Evolutionary conservation across 2,888 invertebrate species (phyloP).

Genomic region (Stenolophus ochropezus): DNA sequence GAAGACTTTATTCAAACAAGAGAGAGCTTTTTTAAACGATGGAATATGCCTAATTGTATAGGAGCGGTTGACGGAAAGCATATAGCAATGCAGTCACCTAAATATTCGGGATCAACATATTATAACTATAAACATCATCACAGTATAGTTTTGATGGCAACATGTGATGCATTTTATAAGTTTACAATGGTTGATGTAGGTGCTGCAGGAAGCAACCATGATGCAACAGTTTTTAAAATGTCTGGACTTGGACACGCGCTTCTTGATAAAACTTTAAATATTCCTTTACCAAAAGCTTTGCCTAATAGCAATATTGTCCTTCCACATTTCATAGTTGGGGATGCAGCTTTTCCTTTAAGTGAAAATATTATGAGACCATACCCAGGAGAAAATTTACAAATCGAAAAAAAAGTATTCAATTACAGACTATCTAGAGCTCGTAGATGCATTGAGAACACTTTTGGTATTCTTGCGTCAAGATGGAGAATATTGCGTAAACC

Average conservation of each 20-base stretch:
- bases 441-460: conserved; percentile 32
- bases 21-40: neutral
- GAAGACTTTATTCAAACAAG: too few relatives aligned
- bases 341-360: conserved; percentile 58
- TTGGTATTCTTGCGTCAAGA: too few relatives aligned
- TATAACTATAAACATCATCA: conserved; percentile 61
- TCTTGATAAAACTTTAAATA: too few relatives aligned
- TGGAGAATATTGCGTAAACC: too few relatives aligned
- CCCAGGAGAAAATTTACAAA: conserved; percentile 20
- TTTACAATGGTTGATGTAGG: conserved; percentile 57
- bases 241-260: conserved; percentile 33
- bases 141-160: conserved; percentile 55
- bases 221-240: conserved; percentile 53
- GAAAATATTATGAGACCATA: conserved; percentile 57
- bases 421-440: conserved; percentile 45
- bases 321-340: conserved; percentile 55
- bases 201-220: conserved; percentile 48
- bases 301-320: neutral
- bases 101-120: conserved; percentile 47
- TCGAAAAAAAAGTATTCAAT: conserved; percentile 31
- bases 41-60: too few relatives aligned
- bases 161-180: conserved; percentile 53
- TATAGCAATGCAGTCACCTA: conserved; percentile 27
- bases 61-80: too few relatives aligned
- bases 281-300: conserved; percentile 31